These are phyloP conservation scores for Aspiorhynchus laticeps DNA, from an alignment of 2,113 vertebrate genomes.

Conservation along the genomic window DNA sequence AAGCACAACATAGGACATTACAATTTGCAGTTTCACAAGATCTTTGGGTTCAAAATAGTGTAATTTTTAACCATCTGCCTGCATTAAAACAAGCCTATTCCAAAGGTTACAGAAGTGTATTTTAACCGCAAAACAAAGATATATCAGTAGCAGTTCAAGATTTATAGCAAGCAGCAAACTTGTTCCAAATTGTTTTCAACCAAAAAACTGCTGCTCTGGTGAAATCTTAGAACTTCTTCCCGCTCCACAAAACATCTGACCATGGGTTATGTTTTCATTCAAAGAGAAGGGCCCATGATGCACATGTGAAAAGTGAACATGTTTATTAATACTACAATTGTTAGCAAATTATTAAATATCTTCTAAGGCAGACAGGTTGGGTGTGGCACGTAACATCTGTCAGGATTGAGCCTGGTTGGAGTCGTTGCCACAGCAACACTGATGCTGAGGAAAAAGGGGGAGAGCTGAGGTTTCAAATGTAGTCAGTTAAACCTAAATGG, in stretches of 20 bases:
- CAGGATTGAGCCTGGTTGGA: background rate
- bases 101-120: background rate
- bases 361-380: background rate
- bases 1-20: background rate
- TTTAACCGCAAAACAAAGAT: background rate
- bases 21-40: background rate
- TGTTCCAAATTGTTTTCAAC: background rate
- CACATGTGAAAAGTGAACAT: background rate
- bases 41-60: background rate
- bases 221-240: background rate
- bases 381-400: background rate
- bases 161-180: too few species aligned
- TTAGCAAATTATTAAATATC: background rate
- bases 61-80: background rate
- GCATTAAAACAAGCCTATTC: background rate
- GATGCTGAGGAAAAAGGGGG: background rate
- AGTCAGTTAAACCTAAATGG: background rate
- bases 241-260: background rate
- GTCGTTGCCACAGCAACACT: conserved; percentile 18
- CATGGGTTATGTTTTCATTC: background rate
- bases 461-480: background rate
- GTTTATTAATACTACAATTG: background rate
- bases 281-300: background rate
- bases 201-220: background rate
- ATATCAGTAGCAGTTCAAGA: background rate